Percentiles rank a stretch among this genome's conserved stretches.
These are phyloP conservation scores for Pachycephus smyrnensis DNA, from an alignment of 2,888 invertebrate genomes.

Conservation along the genomic window DNA sequence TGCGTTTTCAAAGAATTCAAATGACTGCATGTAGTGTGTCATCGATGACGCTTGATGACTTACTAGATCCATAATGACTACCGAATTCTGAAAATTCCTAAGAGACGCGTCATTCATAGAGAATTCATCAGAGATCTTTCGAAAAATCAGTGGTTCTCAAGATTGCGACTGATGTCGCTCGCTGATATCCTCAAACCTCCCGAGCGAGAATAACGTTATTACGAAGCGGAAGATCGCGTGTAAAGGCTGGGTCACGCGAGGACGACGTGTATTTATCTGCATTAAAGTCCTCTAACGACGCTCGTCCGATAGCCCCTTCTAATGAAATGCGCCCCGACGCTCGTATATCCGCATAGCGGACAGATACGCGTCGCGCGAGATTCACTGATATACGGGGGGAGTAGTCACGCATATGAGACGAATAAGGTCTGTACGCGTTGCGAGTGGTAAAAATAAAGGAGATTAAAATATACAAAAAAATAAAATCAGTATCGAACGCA, in stretches of 20 bases:
- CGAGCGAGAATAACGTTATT: neutral
- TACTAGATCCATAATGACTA: neutral
- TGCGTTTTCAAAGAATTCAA: neutral
- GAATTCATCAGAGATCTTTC: neutral
- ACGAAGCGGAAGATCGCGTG: slow-evolving; percentile 4
- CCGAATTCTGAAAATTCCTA: neutral
- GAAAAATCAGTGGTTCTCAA: neutral
- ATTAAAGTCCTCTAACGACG: slow-evolving; percentile 16
- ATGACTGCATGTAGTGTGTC: no score
- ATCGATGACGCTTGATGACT: neutral
- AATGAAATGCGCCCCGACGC: slow-evolving; percentile 18
- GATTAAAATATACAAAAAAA: neutral
- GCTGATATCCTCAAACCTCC: neutral
- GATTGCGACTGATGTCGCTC: neutral
- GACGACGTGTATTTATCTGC: slow-evolving; percentile 11
- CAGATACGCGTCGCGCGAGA: slow-evolving; percentile 6
- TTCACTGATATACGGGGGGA: neutral
- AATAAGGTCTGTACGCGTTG: neutral
- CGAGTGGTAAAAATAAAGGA: neutral
- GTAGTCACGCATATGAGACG: neutral
- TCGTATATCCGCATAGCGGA: slow-evolving; percentile 19
- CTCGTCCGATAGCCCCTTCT: slow-evolving; percentile 10
- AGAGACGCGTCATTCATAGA: neutral
- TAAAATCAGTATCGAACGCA: neutral
- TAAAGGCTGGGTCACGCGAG: slow-evolving; percentile 9